A percentile compares a stretch with the other conserved stretches of the same genome.
phyloP scores from a whole-genome alignment of 2,797 vertebrate genomes.

The Phataginus tricuspis region DNA sequence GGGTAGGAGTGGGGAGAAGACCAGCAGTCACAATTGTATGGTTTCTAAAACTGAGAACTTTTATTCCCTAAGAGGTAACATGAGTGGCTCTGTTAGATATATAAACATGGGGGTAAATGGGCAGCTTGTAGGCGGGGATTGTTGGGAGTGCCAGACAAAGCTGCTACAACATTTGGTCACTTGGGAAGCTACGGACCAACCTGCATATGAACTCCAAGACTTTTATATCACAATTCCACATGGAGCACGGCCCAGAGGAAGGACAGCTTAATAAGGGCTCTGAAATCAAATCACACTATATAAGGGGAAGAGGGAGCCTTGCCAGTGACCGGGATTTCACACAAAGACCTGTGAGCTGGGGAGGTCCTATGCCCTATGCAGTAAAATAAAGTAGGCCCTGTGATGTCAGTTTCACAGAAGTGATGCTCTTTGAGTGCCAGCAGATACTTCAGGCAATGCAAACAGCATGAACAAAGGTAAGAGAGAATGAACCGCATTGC shows the following conservation, averaged over 20 bases:
- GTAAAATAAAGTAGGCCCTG: background rate
- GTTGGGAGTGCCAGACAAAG: background rate
- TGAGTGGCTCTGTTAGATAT: background rate
- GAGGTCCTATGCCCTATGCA: background rate
- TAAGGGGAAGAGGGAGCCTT: background rate
- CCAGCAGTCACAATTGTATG: too few relatives aligned
- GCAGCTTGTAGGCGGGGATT: background rate
- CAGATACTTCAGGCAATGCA: background rate
- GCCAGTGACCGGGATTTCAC: background rate
- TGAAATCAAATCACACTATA: background rate
- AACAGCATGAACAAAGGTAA: background rate
- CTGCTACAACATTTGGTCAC: background rate
- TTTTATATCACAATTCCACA: background rate
- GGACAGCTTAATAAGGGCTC: background rate
- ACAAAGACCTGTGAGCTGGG: background rate
- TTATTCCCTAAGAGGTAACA: background rate
- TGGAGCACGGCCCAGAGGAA: background rate
- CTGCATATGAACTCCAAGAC: background rate
- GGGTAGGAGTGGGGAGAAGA: background rate
- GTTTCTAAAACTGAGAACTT: conserved; percentile 1
- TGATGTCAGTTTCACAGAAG: background rate
- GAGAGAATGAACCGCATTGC: background rate
- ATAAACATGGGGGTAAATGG: background rate
- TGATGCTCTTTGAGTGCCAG: background rate
- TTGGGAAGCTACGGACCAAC: background rate